These are phyloP conservation scores for Calonectris borealis DNA, from an alignment of 2,113 vertebrate genomes.

Conservation along the genomic window DNA sequence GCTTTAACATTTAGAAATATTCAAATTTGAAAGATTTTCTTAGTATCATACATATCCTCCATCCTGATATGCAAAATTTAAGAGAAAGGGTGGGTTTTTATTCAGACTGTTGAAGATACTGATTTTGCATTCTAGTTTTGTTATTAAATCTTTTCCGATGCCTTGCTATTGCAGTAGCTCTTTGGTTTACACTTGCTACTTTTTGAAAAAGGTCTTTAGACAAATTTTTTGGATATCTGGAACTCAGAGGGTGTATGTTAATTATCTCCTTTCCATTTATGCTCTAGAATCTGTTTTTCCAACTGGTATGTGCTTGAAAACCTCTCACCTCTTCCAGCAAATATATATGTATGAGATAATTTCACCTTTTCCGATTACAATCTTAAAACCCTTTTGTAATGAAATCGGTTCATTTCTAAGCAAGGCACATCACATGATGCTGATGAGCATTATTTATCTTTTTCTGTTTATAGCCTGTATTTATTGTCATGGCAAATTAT, in stretches of 20 bases:
- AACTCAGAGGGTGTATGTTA: not conserved
- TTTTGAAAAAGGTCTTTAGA: not conserved
- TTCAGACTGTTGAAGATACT: not conserved
- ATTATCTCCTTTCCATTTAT: not conserved
- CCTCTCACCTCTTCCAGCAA: not conserved
- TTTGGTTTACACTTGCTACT: not conserved
- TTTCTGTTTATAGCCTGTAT: not conserved
- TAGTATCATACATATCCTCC: not conserved
- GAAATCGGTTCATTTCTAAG: not conserved
- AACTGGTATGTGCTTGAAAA: not conserved
- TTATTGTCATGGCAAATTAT: not conserved
- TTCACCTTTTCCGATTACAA: not conserved
- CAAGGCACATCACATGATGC: not conserved
- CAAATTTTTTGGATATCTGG: not conserved
- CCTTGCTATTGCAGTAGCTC: not conserved
- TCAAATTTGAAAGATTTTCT: not conserved
- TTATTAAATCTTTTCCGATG: not conserved
- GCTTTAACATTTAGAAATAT: not conserved
- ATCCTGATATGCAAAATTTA: not conserved
- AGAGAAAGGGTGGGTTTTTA: not conserved
- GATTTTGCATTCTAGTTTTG: not conserved
- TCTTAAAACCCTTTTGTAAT: not conserved
- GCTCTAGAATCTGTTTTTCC: not conserved
- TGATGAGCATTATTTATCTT: not conserved
- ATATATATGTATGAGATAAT: not conserved